Base-by-base conservation (phyloP, 64 coral and sea anemone species). In the Catalaphyllia jardinei region DNA sequence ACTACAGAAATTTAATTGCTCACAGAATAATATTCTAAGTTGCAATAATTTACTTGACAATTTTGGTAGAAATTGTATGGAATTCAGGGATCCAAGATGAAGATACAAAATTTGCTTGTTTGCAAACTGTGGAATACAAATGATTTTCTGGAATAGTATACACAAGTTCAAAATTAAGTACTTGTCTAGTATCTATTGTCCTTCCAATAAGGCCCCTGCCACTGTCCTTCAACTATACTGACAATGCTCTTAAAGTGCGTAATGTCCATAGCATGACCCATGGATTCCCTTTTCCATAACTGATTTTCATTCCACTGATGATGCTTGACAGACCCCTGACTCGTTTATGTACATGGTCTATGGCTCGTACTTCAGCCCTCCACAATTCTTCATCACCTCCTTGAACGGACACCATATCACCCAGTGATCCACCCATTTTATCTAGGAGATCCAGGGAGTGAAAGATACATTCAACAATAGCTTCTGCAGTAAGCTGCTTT, bases 201-300 rank as follows among this genome's bases (percentile, higher is more conserved):
- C 29, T 73, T 73, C 71, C 71, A 73, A 27, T 29, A 73, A 73
- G 71, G 24, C 71, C 71, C 71, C 22, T 73, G 71, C 71, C 71
- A 73, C n/a, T 24, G 29, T 73, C 71, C 71, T 7, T 73, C 71
- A 73, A 73, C n/a, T 28, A 73, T 73, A 29, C 71, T 29, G 29
- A 73, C n/a, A 29, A 73, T 73, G 71, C 71, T 73, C 29, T 73
- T 73, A 29, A 73, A 73, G 71, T 73, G 71, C n/a, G 29, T 73
- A 27, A 27, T 73, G 71, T 73, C 71, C 71, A 73, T 73, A 30
- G 71, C 29, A 29, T 11, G 71, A 31, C 71, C 29, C 71, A 73
- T 24, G 24, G 71, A 73, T 73, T 73, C 71, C 71, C 71, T 73
- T 73, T 73, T 73, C 71, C 71, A 73, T 31, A 73, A 73, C 71